These are phyloP conservation scores for Euspilapteryx auroguttella DNA, from an alignment of 2,888 invertebrate genomes.

Conservation along the genomic window DNA sequence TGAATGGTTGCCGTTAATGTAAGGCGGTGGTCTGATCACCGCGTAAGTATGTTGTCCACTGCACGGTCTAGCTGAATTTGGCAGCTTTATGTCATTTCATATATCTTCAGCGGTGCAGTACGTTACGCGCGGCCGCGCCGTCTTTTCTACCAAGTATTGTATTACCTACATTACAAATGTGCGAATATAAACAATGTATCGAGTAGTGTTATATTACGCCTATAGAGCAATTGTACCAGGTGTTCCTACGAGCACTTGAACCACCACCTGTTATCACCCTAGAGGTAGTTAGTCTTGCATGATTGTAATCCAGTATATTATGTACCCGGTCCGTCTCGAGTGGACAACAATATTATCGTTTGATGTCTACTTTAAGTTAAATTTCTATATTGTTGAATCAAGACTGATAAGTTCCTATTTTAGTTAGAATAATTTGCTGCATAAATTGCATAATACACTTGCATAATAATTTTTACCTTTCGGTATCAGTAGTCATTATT, in stretches of 20 bases:
- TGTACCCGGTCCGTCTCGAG: too few species aligned
- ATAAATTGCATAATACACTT: slow-evolving; percentile 33
- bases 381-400: slow-evolving; percentile 46
- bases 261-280: not conserved
- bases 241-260: not conserved
- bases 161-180: too few species aligned
- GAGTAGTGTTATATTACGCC: too few species aligned
- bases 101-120: not conserved
- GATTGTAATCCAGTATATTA: not conserved
- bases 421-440: slow-evolving; percentile 57
- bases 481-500: slow-evolving; percentile 42
- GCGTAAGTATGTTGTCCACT: slow-evolving; percentile 48
- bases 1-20: slow-evolving; percentile 29
- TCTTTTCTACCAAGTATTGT: too few species aligned
- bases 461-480: slow-evolving; percentile 32
- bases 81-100: not conserved
- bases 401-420: slow-evolving; percentile 60
- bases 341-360: slow-evolving; percentile 43
- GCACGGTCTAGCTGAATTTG: too few species aligned
- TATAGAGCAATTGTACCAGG: too few species aligned
- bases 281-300: not conserved
- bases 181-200: too few species aligned
- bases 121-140: too few species aligned
- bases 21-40: slow-evolving; percentile 51
- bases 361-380: slow-evolving; percentile 29